Percentiles rank a stretch among this genome's conserved stretches.
These are phyloP conservation scores for Eupeodes corollae DNA, from an alignment of 1,140 invertebrate genomes.

Conservation along the genomic window DNA sequence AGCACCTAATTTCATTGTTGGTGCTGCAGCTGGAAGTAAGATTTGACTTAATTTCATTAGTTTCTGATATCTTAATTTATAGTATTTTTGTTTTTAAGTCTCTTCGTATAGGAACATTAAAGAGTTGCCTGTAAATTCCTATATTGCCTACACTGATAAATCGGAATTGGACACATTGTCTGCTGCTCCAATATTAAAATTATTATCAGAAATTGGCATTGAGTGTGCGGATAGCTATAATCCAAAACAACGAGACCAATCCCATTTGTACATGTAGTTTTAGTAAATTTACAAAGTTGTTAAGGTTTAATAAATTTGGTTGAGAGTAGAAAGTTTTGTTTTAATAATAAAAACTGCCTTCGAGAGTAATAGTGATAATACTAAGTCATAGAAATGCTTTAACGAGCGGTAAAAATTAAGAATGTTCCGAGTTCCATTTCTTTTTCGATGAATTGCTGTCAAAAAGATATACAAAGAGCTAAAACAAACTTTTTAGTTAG, in stretches of 20 bases:
- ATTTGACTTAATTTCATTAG: neutral
- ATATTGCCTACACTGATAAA: conserved; percentile 26
- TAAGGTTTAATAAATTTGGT: no score
- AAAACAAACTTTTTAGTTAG: no score
- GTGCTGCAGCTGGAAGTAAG: conserved; percentile 27
- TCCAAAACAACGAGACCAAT: conserved; percentile 19
- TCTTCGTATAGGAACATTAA: conserved; percentile 21
- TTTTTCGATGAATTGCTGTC: no score
- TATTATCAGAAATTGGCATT: conserved; percentile 16
- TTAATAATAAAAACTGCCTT: no score
- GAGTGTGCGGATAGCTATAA: conserved; percentile 17
- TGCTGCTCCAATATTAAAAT: conserved; percentile 23
- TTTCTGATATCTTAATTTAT: neutral
- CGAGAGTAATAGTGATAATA: no score
- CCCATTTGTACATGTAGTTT: conserved; percentile 29
- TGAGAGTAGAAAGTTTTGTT: no score
- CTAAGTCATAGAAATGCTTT: no score
- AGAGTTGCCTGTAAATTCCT: conserved; percentile 15
- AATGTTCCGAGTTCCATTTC: no score
- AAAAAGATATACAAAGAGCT: no score
- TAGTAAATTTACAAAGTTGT: no score
- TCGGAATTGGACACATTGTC: conserved; percentile 21
- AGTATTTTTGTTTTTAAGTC: conserved; percentile 12
- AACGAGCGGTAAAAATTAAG: no score
- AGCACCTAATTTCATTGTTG: conserved; percentile 29